These are phyloP conservation scores for Mesorhabditis belari DNA, from an alignment of 2,888 invertebrate genomes.

Conservation along the genomic window DNA sequence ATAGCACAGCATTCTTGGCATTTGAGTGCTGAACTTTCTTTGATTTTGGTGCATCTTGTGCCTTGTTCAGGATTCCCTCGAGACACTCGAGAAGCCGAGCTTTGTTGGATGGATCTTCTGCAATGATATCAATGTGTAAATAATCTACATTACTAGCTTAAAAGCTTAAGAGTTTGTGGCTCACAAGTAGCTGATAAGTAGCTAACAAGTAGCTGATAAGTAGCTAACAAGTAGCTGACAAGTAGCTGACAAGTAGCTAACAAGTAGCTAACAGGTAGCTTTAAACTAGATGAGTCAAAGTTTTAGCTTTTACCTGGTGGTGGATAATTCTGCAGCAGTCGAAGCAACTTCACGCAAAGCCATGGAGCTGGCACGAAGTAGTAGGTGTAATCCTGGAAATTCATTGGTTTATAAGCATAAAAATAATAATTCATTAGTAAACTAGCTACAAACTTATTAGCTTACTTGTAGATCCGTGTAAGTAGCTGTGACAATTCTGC, in stretches of 20 bases:
- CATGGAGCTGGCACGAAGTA: conserved; percentile 99
- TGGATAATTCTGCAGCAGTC: conserved; percentile 93
- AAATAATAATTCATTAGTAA: neutral
- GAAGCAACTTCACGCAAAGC: conserved; percentile 91
- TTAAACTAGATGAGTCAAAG: neutral
- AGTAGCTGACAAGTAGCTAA: too few species aligned
- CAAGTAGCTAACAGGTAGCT: too few species aligned
- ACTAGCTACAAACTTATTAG: neutral
- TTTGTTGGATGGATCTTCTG: conserved; percentile 88
- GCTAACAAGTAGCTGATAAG: too few species aligned
- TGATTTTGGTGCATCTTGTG: conserved; percentile 97
- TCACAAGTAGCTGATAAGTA: neutral
- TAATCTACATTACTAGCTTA: conserved; percentile 1
- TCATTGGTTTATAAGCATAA: neutral
- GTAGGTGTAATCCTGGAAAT: conserved; percentile 85
- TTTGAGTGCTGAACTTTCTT: conserved; percentile 99
- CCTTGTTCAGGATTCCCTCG: conserved; percentile 60
- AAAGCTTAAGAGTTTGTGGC: neutral
- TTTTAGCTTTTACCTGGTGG: conserved; percentile 68
- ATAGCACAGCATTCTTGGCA: conserved; percentile 97
- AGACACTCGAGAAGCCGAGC: conserved; percentile 92
- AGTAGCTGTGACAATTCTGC: conserved; percentile 90
- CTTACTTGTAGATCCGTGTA: conserved; percentile 79
- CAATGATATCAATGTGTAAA: conserved; percentile 2
- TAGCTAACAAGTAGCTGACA: too few species aligned